phyloP scores from a whole-genome alignment of 2,113 vertebrate species.

The Perca schrenkii region DNA sequence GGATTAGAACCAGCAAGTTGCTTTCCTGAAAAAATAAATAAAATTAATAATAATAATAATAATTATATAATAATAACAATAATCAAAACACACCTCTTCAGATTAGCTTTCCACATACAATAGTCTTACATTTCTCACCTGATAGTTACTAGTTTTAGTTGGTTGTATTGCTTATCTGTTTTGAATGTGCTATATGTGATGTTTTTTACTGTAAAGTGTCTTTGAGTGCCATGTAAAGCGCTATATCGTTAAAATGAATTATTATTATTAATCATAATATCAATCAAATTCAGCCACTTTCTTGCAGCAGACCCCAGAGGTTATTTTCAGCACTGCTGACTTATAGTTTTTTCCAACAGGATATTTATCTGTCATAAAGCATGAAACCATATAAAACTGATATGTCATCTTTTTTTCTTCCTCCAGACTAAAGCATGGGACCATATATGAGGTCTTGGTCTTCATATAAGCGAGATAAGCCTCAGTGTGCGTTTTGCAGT shows the following conservation, averaged over 20 bases:
- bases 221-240: too few relatives aligned
- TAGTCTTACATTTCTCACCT: too few relatives aligned
- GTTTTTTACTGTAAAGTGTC: too few relatives aligned
- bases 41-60: too few relatives aligned
- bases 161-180: too few relatives aligned
- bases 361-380: constrained; percentile 44
- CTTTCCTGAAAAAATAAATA: neutral
- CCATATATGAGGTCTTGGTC: neutral
- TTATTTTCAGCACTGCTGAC: constrained; percentile 8
- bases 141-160: too few relatives aligned
- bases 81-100: too few relatives aligned
- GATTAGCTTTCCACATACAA: too few relatives aligned
- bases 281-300: constrained; percentile 15
- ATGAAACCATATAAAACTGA: constrained; percentile 20
- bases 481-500: neutral
- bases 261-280: too few relatives aligned
- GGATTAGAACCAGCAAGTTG: neutral
- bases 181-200: too few relatives aligned
- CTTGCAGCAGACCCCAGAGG: neutral
- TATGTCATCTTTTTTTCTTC: constrained; percentile 9
- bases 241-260: too few relatives aligned
- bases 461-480: constrained; percentile 41
- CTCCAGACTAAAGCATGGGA: neutral
- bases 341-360: constrained; percentile 18
- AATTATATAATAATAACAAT: too few relatives aligned